Evolutionary conservation across 2,797 vertebrate genomes (phyloP).

Genomic region (Scomberomorus guttatus): DNA sequence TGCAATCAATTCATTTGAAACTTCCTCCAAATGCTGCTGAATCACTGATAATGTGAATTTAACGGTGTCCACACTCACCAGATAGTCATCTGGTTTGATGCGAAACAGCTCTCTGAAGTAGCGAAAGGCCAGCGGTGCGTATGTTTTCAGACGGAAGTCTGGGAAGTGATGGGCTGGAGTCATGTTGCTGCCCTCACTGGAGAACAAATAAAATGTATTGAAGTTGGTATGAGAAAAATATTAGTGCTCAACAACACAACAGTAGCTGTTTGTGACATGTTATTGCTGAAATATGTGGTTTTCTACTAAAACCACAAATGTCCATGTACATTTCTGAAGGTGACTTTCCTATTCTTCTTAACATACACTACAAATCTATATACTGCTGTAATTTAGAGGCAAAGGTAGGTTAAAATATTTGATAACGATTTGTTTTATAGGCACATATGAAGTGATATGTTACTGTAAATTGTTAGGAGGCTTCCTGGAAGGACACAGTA

Average conservation of each 20-base stretch:
- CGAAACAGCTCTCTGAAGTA: slow-evolving; percentile 98
- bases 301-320: not conserved
- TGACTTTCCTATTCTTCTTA: not conserved
- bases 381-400: not conserved
- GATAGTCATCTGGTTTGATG: slow-evolving; percentile 97
- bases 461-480: not conserved
- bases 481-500: not conserved
- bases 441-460: too few species aligned
- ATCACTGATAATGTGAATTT: not conserved
- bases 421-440: not conserved
- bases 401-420: not conserved
- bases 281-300: slow-evolving; percentile 4
- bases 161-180: slow-evolving; percentile 96
- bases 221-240: not conserved
- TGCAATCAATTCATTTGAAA: not conserved
- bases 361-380: not conserved
- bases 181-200: slow-evolving; percentile 94
- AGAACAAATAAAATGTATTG: not conserved
- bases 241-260: not conserved
- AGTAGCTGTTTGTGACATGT: not conserved
- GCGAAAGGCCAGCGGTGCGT: slow-evolving; percentile 95
- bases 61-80: slow-evolving; percentile 85
- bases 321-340: not conserved
- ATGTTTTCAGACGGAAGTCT: slow-evolving; percentile 96
- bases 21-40: not conserved